These are phyloP conservation scores for Cyclura pinguis DNA, from an alignment of 2,797 vertebrate genomes.

Conservation along the genomic window DNA sequence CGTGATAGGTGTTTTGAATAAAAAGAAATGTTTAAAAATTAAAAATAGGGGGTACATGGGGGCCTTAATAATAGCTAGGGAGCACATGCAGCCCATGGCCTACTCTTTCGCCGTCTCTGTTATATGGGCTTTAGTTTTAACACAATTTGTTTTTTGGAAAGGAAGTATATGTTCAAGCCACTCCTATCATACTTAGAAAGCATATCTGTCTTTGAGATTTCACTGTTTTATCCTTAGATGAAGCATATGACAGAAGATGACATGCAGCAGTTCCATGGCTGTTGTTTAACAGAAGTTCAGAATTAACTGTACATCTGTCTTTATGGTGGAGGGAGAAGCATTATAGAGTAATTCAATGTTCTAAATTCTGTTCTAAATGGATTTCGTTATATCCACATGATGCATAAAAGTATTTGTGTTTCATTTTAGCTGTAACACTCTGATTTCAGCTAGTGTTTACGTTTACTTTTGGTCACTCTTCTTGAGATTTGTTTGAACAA, in stretches of 20 bases:
- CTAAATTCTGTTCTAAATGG: slow-evolving; percentile 43
- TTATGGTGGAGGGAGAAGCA: slow-evolving; percentile 20
- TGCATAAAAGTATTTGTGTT: slow-evolving; percentile 36
- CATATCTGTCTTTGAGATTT: slow-evolving; percentile 1
- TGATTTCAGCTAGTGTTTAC: background rate
- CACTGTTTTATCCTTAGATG: background rate
- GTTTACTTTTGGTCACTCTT: slow-evolving; percentile 7
- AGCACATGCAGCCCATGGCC: too few relatives aligned
- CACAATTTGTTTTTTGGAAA: background rate
- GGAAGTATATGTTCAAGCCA: background rate
- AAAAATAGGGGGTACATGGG: too few relatives aligned
- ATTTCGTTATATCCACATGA: background rate
- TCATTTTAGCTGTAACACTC: slow-evolving; percentile 37
- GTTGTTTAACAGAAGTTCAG: slow-evolving; percentile 20
- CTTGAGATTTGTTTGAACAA: slow-evolving; percentile 39
- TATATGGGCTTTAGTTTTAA: background rate
- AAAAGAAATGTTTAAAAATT: too few relatives aligned
- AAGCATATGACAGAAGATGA: slow-evolving; percentile 30
- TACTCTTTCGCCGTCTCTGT: background rate
- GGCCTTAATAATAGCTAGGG: too few relatives aligned
- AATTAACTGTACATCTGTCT: background rate
- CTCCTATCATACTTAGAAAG: background rate
- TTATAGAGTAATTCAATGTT: slow-evolving; percentile 34
- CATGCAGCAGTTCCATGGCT: background rate
- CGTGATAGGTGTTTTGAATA: too few relatives aligned